Base-by-base conservation (phyloP, 2,113 vertebrate genomes). In the Amblyornis subalaris region DNA sequence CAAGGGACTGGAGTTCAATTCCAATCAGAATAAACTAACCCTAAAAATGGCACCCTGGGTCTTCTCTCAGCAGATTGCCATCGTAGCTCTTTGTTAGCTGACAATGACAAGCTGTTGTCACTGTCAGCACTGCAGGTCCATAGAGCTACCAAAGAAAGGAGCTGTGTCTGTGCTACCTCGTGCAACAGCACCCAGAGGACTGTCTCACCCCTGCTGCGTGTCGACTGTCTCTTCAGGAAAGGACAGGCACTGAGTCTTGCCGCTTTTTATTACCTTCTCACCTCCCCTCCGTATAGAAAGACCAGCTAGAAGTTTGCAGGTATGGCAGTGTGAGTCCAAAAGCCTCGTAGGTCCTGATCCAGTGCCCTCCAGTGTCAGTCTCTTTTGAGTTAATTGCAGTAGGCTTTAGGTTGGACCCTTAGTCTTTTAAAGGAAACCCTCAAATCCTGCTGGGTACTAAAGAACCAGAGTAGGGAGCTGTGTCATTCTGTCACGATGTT, bases 51-150 rank as follows among this genome's bases (percentile, higher is more conserved):
- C 36, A 71, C 40, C 35, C 55, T 31, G 28, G 40, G 38, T 69
- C 62, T 82, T 61, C 57, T 90, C 55, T 66, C 9, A 0, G 69
- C 5, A 2, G 23, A 8, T 47, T 82, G 67, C 45, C 17, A 1
- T 51, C 6, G 11, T 17, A 38, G 67, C 60, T 91, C 78, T 67
- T 70, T n/a, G 14, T 60, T 64, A 62, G 89, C 91, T 89, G 78
- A 58, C 50, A 62, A 14, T 1, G 0, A 33, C 33, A 72, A 84
- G 75, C 85, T 77, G 85, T 50, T 76, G 70, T 58, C 73, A 18
- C 48, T 86, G 78, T 55, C 60, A 51, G 71, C 25, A 3, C 60
- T 13, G 28, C 62, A 64, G 89, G 60, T 42, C 47, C 6, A 0
- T 7, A 3, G 9, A 64, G 73, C 70, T 65, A 15, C 42, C 3